phyloP scores from a whole-genome alignment of 2,797 vertebrate genomes.

The Mionectes olivaceus region DNA sequence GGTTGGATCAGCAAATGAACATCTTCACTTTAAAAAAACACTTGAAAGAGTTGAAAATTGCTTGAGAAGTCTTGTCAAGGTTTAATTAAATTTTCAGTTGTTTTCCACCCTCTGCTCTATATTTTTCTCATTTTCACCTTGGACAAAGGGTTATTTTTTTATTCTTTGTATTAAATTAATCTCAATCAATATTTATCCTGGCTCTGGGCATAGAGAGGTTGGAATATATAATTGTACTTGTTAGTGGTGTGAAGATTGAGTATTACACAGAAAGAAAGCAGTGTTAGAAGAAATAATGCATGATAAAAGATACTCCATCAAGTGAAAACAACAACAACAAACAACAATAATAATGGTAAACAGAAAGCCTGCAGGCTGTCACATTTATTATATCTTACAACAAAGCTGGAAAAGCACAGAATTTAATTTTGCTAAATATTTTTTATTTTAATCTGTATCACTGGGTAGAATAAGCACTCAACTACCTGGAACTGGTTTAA shows the following conservation, averaged over 20 bases:
- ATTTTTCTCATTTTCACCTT: constrained; percentile 1
- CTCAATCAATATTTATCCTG: background rate
- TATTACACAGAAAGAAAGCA: background rate
- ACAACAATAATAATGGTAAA: background rate
- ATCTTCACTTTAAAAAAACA: background rate
- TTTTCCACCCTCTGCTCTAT: background rate
- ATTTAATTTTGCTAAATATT: background rate
- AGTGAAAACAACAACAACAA: background rate
- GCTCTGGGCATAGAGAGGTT: background rate
- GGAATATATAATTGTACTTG: background rate
- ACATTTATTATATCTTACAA: background rate
- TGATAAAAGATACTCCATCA: background rate
- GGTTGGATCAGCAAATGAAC: background rate
- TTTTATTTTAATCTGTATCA: background rate
- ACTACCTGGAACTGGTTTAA: background rate
- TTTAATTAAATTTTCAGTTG: constrained; percentile 4
- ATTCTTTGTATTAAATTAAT: background rate
- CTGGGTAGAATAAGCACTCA: background rate
- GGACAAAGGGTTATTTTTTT: background rate
- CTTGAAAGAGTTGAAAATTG: background rate
- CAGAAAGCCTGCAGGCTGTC: background rate
- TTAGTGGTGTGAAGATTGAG: background rate
- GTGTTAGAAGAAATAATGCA: background rate
- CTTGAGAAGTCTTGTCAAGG: background rate
- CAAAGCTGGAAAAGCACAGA: background rate